These are phyloP conservation scores for Danio aesculapii DNA, from an alignment of 2,797 vertebrate genomes.

Conservation along the genomic window DNA sequence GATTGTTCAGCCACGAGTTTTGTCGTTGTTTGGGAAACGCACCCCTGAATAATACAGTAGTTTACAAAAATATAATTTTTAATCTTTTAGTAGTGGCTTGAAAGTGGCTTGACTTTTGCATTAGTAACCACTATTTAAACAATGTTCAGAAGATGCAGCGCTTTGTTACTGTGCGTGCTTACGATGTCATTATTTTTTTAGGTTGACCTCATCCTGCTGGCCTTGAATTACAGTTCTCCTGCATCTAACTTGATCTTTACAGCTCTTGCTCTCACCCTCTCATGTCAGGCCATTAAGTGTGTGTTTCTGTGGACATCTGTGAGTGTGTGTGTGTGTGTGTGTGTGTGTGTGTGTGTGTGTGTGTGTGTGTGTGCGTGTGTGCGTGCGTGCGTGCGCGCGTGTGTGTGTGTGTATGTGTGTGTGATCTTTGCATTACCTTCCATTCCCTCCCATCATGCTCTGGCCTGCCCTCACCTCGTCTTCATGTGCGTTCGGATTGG, in stretches of 20 bases:
- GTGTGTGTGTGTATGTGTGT: too few species aligned
- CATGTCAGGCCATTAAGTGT: constrained; percentile 30
- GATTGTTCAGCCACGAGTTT: too few species aligned
- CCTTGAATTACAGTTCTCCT: neutral
- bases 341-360: constrained; percentile 38
- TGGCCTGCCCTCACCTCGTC: constrained; percentile 57
- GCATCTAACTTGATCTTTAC: constrained; percentile 34
- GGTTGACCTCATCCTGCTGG: constrained; percentile 19
- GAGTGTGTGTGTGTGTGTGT: constrained; percentile 37
- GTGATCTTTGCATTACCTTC: constrained; percentile 39
- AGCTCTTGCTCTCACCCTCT: constrained; percentile 12
- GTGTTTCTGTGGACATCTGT: constrained; percentile 41
- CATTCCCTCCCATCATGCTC: constrained; percentile 49
- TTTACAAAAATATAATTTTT: neutral
- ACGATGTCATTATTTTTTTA: neutral
- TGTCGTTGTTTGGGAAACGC: too few species aligned
- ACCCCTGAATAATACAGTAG: neutral
- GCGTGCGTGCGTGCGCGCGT: too few species aligned
- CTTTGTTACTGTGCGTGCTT: neutral
- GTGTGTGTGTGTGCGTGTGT: constrained; percentile 34
- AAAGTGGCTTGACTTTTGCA: neutral
- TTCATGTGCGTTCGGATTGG: constrained; percentile 52
- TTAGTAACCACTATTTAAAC: neutral
- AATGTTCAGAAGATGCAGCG: neutral
- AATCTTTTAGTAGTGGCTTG: neutral